Conservation (phyloP, 2,113 vertebrate genomes). For the Cyphomyrus plagiostoma region DNA sequence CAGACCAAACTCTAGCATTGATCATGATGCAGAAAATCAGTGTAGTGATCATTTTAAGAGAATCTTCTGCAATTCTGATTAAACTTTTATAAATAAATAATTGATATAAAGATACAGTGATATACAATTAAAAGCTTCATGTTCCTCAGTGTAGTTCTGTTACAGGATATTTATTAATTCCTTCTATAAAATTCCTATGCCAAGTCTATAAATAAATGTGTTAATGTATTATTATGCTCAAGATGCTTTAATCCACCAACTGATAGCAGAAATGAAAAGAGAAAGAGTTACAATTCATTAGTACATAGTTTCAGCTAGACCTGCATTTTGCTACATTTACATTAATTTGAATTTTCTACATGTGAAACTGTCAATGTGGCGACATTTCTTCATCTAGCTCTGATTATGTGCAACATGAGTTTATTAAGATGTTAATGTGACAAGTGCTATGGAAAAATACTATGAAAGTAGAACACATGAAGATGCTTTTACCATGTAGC, state of each 20-base stretch:
- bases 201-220: not conserved
- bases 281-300: not conserved
- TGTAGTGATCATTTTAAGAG: not conserved
- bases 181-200: not conserved
- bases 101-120: not conserved
- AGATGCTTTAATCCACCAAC: not conserved
- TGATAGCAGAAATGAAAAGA: not conserved
- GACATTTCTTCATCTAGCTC: not conserved
- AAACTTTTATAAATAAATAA: not conserved
- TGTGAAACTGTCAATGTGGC: not conserved
- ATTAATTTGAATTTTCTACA: not conserved
- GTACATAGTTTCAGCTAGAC: not conserved
- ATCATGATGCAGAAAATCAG: not conserved
- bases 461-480: not conserved
- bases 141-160: not conserved
- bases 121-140: not conserved
- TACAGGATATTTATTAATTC: not conserved
- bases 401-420: not conserved
- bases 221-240: not conserved
- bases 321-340: not conserved
- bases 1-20: not conserved
- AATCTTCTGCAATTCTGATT: not conserved
- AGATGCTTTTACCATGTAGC: not conserved
- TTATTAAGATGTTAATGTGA: not conserved
- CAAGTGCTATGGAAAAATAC: not conserved